Conservation (phyloP, 2,888 invertebrate genomes). For the Plebejus argus region DNA sequence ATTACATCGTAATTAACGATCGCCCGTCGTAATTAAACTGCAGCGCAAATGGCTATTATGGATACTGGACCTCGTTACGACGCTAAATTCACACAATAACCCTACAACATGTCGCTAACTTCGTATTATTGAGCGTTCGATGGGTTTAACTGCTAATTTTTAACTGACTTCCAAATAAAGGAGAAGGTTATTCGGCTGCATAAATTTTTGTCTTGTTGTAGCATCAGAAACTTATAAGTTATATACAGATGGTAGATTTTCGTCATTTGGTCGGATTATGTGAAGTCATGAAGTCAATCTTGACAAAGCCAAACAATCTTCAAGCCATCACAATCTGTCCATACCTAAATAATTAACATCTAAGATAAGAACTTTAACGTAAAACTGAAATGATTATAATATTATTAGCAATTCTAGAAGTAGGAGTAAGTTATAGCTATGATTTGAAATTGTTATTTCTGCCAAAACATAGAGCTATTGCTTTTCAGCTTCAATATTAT, state of each 20-base stretch:
- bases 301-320: too few species aligned
- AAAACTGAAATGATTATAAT: too few species aligned
- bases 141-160: not conserved
- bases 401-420: too few species aligned
- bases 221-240: too few species aligned
- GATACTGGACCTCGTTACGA: conserved; percentile 3
- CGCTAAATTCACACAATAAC: conserved; percentile 8
- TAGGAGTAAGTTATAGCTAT: not conserved
- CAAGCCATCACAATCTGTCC: too few species aligned
- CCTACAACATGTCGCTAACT: not conserved
- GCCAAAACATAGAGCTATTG: not conserved
- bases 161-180: not conserved
- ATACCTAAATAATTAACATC: too few species aligned
- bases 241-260: too few species aligned
- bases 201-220: not conserved
- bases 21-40: conserved; percentile 23
- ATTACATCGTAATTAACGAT: conserved; percentile 19
- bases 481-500: not conserved
- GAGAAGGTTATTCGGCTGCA: not conserved
- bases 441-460: not conserved
- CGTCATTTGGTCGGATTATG: too few species aligned
- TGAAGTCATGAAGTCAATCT: too few species aligned
- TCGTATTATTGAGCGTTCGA: not conserved
- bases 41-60: conserved; percentile 24
- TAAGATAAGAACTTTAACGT: too few species aligned